A percentile compares a stretch with the other conserved stretches of the same genome.
Conservation (phyloP, 2,888 invertebrate genomes). For the Plagodis dolabraria region DNA sequence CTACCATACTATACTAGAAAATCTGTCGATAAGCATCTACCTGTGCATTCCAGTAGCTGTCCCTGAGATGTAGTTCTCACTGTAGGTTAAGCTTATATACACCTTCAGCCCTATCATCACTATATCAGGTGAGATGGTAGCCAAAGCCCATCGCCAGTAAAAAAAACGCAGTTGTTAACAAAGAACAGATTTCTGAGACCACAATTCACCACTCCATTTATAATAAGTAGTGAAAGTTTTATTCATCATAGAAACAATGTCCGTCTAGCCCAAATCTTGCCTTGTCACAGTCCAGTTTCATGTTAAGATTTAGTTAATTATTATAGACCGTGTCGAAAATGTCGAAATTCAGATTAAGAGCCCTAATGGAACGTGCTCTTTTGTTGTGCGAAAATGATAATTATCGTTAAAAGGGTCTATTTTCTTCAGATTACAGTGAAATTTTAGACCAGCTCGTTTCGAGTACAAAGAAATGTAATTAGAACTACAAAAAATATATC, state of each 20-base stretch:
- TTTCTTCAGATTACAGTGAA: constrained; percentile 18
- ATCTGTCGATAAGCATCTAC: too few relatives aligned
- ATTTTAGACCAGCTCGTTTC: constrained; percentile 13
- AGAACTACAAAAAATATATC: background rate
- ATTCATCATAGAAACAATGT: background rate
- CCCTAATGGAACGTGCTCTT: constrained; percentile 21
- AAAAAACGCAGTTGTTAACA: too few relatives aligned
- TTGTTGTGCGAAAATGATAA: constrained; percentile 19
- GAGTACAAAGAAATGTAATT: background rate
- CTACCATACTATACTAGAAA: too few relatives aligned
- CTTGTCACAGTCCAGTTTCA: background rate
- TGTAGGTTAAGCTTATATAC: too few relatives aligned
- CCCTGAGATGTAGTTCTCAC: too few relatives aligned
- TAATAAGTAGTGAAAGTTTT: too few relatives aligned
- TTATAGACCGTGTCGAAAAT: constrained; percentile 16
- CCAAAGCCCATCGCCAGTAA: too few relatives aligned
- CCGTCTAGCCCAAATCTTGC: background rate
- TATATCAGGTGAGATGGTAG: too few relatives aligned
- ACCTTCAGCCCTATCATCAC: too few relatives aligned
- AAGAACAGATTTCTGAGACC: too few relatives aligned
- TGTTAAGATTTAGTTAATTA: constrained; percentile 9
- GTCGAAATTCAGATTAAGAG: constrained; percentile 22
- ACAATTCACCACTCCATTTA: too few relatives aligned
- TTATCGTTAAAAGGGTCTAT: constrained; percentile 15
- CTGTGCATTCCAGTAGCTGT: too few relatives aligned